phyloP scores from a whole-genome alignment of 2,797 vertebrate species.

The Cottoperca gobio region DNA sequence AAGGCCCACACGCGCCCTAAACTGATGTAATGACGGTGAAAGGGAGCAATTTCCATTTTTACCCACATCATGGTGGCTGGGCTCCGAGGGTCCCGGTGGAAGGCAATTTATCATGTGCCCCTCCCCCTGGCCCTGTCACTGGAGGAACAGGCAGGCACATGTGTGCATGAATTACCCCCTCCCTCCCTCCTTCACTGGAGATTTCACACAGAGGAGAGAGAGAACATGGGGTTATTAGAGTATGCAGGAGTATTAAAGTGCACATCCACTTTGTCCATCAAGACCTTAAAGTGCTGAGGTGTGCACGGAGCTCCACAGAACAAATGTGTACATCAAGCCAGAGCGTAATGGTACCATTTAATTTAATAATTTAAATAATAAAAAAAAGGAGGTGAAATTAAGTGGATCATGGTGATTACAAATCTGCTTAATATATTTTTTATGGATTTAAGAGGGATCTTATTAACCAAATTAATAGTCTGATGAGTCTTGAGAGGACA shows the following conservation, averaged over 20 bases:
- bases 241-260: slow-evolving; percentile 72
- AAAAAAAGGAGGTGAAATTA: not conserved
- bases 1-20: slow-evolving; percentile 86
- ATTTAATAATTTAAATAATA: not conserved
- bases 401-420: not conserved
- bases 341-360: not conserved
- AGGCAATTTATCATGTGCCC: slow-evolving; percentile 89
- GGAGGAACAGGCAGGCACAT: slow-evolving; percentile 87
- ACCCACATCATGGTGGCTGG: slow-evolving; percentile 88
- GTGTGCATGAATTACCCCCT: slow-evolving; percentile 86
- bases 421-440: not conserved
- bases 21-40: slow-evolving; percentile 90
- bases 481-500: slow-evolving; percentile 12
- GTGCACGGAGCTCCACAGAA: slow-evolving; percentile 23
- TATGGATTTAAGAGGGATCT: not conserved
- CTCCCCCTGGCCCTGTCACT: slow-evolving; percentile 86
- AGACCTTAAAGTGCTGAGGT: slow-evolving; percentile 37
- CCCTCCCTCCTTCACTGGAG: slow-evolving; percentile 55
- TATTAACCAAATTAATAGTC: not conserved
- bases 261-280: slow-evolving; percentile 79
- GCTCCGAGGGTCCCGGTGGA: slow-evolving; percentile 86
- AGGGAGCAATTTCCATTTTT: slow-evolving; percentile 89
- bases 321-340: slow-evolving; percentile 13
- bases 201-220: slow-evolving; percentile 79
- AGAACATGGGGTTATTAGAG: slow-evolving; percentile 76